phyloP scores from a whole-genome alignment of 2,797 vertebrate genomes.

The Petrocephalus schoutedeni region DNA sequence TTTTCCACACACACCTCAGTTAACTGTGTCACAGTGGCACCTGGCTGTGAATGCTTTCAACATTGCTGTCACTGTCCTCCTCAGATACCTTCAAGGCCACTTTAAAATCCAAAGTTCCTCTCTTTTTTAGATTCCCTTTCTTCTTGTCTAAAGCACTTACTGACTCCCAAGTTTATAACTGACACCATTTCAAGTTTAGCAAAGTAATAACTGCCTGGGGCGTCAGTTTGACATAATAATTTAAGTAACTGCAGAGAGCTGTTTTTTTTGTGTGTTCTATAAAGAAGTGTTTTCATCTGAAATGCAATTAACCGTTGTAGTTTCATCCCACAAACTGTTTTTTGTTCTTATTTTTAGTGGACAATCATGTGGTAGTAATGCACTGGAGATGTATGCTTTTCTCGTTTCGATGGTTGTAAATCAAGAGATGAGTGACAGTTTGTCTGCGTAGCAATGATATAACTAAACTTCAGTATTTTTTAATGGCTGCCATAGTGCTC shows the following conservation, averaged over 20 bases:
- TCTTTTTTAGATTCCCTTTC: not conserved
- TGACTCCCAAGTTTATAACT: conserved; percentile 15
- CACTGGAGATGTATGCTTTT: not conserved
- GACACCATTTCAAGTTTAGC: conserved; percentile 25
- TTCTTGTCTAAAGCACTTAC: not conserved
- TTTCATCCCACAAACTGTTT: not conserved
- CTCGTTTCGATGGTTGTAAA: not conserved
- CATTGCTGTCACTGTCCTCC: not conserved
- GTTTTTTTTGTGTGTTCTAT: conserved; percentile 14
- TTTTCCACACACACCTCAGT: not conserved
- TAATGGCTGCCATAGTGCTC: too few relatives aligned
- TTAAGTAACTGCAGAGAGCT: conserved; percentile 10
- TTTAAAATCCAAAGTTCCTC: not conserved
- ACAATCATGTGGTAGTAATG: not conserved
- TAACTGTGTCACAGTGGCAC: not conserved
- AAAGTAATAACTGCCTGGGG: conserved; percentile 16
- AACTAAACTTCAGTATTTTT: not conserved
- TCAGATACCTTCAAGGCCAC: not conserved
- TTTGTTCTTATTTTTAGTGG: not conserved
- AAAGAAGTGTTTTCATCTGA: conserved; percentile 22
- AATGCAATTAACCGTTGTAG: conserved; percentile 13
- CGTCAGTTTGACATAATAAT: conserved; percentile 24
- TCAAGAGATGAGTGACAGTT: not conserved
- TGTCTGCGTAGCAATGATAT: not conserved
- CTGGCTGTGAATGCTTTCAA: not conserved